Evolutionary conservation across 2,113 vertebrate genomes (phyloP), one percentile per base, ranked within the genome.

Genomic region (Bufo gargarizans): DNA sequence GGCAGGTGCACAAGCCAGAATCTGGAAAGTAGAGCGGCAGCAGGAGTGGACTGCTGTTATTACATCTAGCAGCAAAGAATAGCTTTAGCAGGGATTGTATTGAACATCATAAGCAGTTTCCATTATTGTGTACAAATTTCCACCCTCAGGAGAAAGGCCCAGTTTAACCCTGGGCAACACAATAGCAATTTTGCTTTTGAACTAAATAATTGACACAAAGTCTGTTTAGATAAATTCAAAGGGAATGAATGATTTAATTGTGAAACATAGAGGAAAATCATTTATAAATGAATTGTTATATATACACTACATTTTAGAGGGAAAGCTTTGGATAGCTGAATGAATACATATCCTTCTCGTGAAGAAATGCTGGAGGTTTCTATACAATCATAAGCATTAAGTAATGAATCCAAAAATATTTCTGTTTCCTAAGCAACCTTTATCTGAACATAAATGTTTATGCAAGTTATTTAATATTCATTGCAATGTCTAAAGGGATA

Each of bases 381-480:
- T 49, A 61, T 63, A 82, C 63, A 83, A 4, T 84, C 63, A 17
- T 14, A 19, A 71, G 16, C 19, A 16, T 16, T 65, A 69, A 67
- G 71, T 84, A 84, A 84, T 71, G 49, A 84, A 53, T 53, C 49
- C 63, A 33, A 49, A 84, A 84, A 10, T 22, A 84, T 71, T 69
- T 69, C 49, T 55, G 82, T 84, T 69, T 84, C 82, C 81, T 83
- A 49, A 83, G 81, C 81, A 83, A 83, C 82, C 82, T 69, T 69
- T 69, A 71, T 84, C 63, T 22, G 81, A 84, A 84, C 82, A 84
- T 69, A 84, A 84, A 84, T 71, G 82, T 69, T 84, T 69, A 71
- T 84, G n/a, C 63, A 71, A 50, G 82, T 55, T 84, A 71, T 84
- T 84, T 67, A 84, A 84, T 84, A 84, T 84, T 84, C 82, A 84